Percentiles rank a stretch among this genome's conserved stretches.
phyloP scores from a whole-genome alignment of 2,113 vertebrate species.

The Urocolius indicus region DNA sequence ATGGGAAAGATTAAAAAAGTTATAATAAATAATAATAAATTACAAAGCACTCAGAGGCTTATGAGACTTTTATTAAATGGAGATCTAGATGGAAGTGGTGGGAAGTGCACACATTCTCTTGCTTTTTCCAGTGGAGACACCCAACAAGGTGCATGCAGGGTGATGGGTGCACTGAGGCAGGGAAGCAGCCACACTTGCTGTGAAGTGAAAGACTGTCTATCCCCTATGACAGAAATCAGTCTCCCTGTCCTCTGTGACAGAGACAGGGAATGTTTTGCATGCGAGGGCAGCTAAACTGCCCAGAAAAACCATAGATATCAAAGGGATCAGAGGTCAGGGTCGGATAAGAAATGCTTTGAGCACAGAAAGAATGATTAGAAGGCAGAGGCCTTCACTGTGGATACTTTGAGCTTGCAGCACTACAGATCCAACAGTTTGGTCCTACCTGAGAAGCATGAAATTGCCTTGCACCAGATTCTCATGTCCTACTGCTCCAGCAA shows the following conservation, averaged over 20 bases:
- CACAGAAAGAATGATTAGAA: neutral
- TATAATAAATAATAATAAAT: neutral
- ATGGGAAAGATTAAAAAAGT: too few relatives aligned
- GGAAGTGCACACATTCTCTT: neutral
- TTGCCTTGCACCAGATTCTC: neutral
- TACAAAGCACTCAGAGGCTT: neutral
- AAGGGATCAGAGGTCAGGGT: neutral
- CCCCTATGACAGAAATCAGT: accelerated
- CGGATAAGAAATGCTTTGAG: slow-evolving; percentile 5
- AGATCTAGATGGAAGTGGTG: neutral
- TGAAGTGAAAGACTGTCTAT: neutral
- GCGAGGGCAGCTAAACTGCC: neutral
- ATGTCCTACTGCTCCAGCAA: neutral
- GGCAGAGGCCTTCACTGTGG: neutral
- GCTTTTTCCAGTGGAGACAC: neutral
- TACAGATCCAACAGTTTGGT: neutral
- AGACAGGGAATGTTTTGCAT: neutral
- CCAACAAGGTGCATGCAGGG: accelerated
- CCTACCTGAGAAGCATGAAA: neutral
- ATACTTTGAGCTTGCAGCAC: neutral
- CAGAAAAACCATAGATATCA: neutral
- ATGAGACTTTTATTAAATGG: neutral
- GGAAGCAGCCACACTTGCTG: accelerated
- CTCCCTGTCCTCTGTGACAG: neutral
- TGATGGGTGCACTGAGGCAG: neutral